A percentile compares a stretch with the other conserved stretches of the same genome.
phyloP scores from a whole-genome alignment of 2,888 invertebrate species.

The Therioaphis trifolii region DNA sequence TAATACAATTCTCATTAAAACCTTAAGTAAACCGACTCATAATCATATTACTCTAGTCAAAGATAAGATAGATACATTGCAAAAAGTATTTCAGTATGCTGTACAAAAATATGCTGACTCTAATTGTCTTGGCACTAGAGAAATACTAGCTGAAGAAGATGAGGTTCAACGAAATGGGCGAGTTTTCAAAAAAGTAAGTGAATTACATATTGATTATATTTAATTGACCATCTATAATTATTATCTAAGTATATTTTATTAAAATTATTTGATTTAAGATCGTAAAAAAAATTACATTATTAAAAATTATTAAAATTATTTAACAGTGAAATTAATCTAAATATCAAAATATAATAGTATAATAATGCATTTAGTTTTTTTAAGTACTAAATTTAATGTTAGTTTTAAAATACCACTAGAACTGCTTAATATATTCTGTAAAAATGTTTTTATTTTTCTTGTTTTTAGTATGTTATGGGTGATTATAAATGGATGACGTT shows the following conservation, averaged over 20 bases:
- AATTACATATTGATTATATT: background rate
- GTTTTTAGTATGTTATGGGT: slow-evolving; percentile 84
- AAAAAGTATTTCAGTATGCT: slow-evolving; percentile 84
- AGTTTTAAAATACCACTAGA: too few species aligned
- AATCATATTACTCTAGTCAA: slow-evolving; percentile 81
- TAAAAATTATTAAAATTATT: too few species aligned
- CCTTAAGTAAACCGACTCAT: slow-evolving; percentile 77
- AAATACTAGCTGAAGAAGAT: slow-evolving; percentile 92
- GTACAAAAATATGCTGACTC: slow-evolving; percentile 79
- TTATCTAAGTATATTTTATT: too few species aligned
- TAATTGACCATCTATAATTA: background rate
- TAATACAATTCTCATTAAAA: slow-evolving; percentile 79
- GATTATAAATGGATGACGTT: slow-evolving; percentile 92
- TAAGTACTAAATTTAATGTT: too few species aligned
- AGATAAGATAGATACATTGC: slow-evolving; percentile 83
- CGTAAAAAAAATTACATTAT: too few species aligned
- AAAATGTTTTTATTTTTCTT: background rate
- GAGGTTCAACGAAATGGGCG: slow-evolving; percentile 94
- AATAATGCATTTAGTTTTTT: too few species aligned
- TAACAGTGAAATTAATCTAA: too few species aligned
- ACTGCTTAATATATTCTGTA: background rate
- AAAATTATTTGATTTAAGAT: too few species aligned
- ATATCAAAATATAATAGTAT: too few species aligned
- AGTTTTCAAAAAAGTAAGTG: slow-evolving; percentile 88
- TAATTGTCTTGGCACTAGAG: slow-evolving; percentile 87